Base-by-base conservation (phyloP, 2,797 vertebrate species). In the Carduelis carduelis region DNA sequence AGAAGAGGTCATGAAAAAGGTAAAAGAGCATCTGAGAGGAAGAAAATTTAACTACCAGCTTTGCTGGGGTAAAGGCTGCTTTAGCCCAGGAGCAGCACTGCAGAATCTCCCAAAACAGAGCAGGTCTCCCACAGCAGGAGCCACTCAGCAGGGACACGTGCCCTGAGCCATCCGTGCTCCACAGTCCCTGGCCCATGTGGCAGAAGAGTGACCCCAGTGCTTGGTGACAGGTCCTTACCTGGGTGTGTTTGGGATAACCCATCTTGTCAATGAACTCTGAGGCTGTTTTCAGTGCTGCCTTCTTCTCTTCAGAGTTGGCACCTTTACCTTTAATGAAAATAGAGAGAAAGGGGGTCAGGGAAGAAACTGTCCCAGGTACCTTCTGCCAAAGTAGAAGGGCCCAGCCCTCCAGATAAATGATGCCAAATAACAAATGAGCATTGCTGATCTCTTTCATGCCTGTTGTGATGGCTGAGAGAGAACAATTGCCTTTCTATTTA, bases 201-300 rank as follows among this genome's bases (percentile, higher is more conserved):
- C 53, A 61, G 27, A 64, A 41, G 15, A 27, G 46, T 3, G 59
- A 20, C 32, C 64, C 34, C 64, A 7, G 28, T 15, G 68, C 27
- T 6, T 28, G 61, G 68, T 35, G 39, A 14, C 2, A n/a, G 30
- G 27, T 10, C 24, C 93, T 96, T 76, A 99, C 98, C 98, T 99
- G 98, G 2, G 99, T 99, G 65, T 99, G 98, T 91, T 98, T 99
- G 18, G 99, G 98, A 92, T 99, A 99, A 34, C 97, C 96, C 99
- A 99, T 99, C 98, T 99, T 99, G 94, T 98, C 98, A 96, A 99
- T 99, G 97, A 99, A 99, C 85, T 99, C 99, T 0, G 99, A 98
- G 6, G 99, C 99, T 1, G 99, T 98, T 95, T 98, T 99, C 97
- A 99, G 96, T 14, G 99, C 98, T 6, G 98, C 98, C 96, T 99